Base-by-base conservation (phyloP, 1,140 invertebrate species). In the Orius laevigatus region DNA sequence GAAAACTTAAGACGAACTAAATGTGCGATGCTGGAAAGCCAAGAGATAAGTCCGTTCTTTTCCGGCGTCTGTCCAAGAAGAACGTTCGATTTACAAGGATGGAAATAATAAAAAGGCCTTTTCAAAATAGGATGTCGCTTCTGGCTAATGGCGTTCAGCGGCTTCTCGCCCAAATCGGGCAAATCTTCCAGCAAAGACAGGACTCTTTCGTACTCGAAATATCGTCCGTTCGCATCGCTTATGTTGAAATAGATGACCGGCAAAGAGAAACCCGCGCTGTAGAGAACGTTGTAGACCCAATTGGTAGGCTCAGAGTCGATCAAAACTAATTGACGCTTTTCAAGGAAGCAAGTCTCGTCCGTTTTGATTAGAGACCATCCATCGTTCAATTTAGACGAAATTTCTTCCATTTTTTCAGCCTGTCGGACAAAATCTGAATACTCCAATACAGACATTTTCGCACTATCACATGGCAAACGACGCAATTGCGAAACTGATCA, bases 201-300 rank as follows among this genome's bases (percentile, higher is more conserved):
- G 11, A 48, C 18, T 42, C 48, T 4, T 14, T 52, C 53, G 6
- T 46, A 35, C 16, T 15, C 12, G 2, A 56, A 31, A 8, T 14
- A n/a, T 42, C 20, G 16, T 3, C 55, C 55, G 14, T 44, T 25
- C 10, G 42, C 3, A 6, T 46, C 46, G 25, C 25, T 44, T 1
- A 52, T 48, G 19, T 53, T 57, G 32, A 57, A 56, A 48, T 55
- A 56, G n/a, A 57, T 18, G 2, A 57, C 56, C 9, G 56, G 56
- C 0, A 52, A 50, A 12, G 43, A 44, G 35, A 52, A 57, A 32
- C 56, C 55, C n/a, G 39, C 33, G 41, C 56, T 57, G 46, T 55
- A 57, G 10, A 57, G 15, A 15, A 57, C 39, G 38, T 57, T 49
- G 32, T 56, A 56, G 19, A 53, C 56, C 56, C 54, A 57, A 11